Evolutionary conservation across 1,140 invertebrate genomes (phyloP), one percentile per base, ranked within the genome.

Genomic region (Drosophila mauritiana): DNA sequence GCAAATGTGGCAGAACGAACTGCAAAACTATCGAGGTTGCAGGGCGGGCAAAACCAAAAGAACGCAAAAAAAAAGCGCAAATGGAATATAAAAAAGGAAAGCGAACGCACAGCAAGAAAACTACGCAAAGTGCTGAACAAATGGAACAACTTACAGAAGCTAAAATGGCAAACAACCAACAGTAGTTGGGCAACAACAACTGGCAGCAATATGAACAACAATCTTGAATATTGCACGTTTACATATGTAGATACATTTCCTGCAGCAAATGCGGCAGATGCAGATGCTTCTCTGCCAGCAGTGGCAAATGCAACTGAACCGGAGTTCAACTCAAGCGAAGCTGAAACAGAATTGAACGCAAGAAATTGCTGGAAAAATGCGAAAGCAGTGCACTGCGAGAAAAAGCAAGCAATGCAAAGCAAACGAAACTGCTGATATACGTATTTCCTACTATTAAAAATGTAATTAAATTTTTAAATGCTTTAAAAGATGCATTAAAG

Each of bases 191-290:
- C 13, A 74, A 42, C 25, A 43, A 64, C 31, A 68, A 65, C 75
- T 75, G 74, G 49, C 83, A 75, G 78, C 78, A 82, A 88, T 86
- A 86, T 86, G 82, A 88, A 83, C 82, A 86, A 86, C 83, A 86
- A 88, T 86, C 83, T 88, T 88, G 84, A 88, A 88, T 89, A 88
- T 88, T 79, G 79, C 62, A 78, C 74, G 79, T 79, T 68, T 86
- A 79, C 83, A 88, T 86, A 88, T 86, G 83, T 88, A 88, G 83
- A 83, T 88, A 88, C 84, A 88, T 88, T 88, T 88, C 84, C 83
- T 89, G 84, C 84, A 84, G 81, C 81, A 56, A 56, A 52, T 65
- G 51, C 69, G 36, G 46, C 55, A 67, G 58, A 56, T 49, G 67
- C 58, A 61, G 52, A 74, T 57, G 73, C 39, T 62, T 25, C 49